Evolutionary conservation across 2,888 invertebrate genomes (phyloP).

Genomic region (Orthosia incerta): DNA sequence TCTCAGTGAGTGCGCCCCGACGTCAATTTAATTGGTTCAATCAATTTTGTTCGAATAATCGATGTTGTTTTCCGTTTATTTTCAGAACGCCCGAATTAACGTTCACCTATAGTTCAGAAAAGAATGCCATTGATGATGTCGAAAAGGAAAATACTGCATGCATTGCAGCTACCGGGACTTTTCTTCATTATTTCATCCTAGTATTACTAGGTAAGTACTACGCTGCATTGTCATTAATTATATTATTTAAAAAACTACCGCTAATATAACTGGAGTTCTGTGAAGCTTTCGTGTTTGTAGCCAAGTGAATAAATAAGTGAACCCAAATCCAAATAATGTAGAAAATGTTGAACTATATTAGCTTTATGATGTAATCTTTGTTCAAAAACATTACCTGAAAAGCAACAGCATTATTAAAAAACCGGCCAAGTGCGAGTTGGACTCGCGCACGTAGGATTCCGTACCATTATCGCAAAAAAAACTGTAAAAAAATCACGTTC

Average conservation of each 20-base stretch:
- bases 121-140: slow-evolving; percentile 60
- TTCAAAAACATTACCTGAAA: too few species aligned
- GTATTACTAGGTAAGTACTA: slow-evolving; percentile 72
- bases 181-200: slow-evolving; percentile 70
- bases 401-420: too few species aligned
- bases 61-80: slow-evolving; percentile 37
- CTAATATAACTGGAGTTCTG: slow-evolving; percentile 1
- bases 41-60: slow-evolving; percentile 39
- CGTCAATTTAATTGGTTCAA: slow-evolving; percentile 51
- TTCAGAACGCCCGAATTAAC: slow-evolving; percentile 67
- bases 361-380: background rate
- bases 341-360: background rate
- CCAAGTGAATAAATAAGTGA: background rate
- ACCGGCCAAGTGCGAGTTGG: too few species aligned
- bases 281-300: background rate
- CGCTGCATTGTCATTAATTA: background rate
- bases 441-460: too few species aligned
- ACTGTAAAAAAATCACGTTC: too few species aligned
- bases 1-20: slow-evolving; percentile 70
- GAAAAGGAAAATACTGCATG: slow-evolving; percentile 59
- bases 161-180: slow-evolving; percentile 53
- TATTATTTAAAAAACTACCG: background rate
- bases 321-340: background rate
- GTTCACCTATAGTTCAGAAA: slow-evolving; percentile 61
- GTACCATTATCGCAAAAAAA: too few species aligned